Evolutionary conservation across 2,113 vertebrate genomes (phyloP).

Genomic region (Trinectes maculatus): DNA sequence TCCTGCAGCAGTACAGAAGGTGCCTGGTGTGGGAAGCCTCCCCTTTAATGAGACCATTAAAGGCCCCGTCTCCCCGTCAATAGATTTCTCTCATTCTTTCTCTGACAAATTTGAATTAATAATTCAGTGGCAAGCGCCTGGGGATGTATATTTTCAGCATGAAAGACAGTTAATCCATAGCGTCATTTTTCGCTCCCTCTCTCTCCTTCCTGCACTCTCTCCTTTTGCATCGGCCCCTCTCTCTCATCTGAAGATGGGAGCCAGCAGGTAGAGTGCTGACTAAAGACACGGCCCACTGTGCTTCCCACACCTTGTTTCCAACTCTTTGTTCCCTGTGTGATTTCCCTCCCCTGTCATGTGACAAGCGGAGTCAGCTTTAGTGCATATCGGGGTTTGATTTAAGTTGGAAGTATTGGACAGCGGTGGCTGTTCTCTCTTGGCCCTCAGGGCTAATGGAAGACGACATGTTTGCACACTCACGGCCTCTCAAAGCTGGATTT

Average conservation of each 20-base stretch:
- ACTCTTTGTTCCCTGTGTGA: slow-evolving; percentile 47
- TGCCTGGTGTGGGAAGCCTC: slow-evolving; percentile 75
- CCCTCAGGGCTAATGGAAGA: slow-evolving; percentile 59
- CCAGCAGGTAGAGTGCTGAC: slow-evolving; percentile 66
- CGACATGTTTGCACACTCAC: slow-evolving; percentile 67
- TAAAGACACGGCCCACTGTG: slow-evolving; percentile 50
- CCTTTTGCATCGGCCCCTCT: slow-evolving; percentile 28
- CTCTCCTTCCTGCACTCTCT: background rate
- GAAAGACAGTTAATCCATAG: slow-evolving; percentile 90
- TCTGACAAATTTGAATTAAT: slow-evolving; percentile 89
- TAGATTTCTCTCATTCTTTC: slow-evolving; percentile 84
- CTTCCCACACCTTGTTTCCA: slow-evolving; percentile 30
- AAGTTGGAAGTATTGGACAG: slow-evolving; percentile 47
- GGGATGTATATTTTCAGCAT: slow-evolving; percentile 86
- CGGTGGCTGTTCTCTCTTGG: slow-evolving; percentile 22
- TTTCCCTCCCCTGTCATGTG: slow-evolving; percentile 34
- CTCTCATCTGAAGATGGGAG: slow-evolving; percentile 65
- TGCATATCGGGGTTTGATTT: slow-evolving; percentile 67
- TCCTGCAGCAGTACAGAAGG: slow-evolving; percentile 77
- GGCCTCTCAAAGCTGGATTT: slow-evolving; percentile 50
- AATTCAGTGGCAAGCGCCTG: slow-evolving; percentile 83
- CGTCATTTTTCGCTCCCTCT: slow-evolving; percentile 60
- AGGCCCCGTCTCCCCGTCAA: slow-evolving; percentile 81
- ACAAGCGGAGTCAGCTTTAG: slow-evolving; percentile 42
- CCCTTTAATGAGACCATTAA: slow-evolving; percentile 85